A percentile compares a stretch with the other conserved stretches of the same genome.
Evolutionary conservation across 2,888 invertebrate genomes (phyloP).

Genomic region (Melangyna quadrimaculata): DNA sequence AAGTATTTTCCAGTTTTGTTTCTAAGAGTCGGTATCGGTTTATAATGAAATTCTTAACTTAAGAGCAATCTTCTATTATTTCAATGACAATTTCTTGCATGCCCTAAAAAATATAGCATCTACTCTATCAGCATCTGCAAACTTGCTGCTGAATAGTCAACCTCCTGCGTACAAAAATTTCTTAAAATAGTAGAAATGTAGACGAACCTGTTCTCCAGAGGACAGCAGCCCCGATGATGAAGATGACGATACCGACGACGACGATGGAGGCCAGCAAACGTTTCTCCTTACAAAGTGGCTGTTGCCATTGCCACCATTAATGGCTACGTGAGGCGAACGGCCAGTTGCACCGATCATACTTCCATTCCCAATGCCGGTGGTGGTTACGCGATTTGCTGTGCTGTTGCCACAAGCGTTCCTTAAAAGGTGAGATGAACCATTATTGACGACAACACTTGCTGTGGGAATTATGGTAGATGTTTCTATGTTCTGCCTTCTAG

Average conservation of each 20-base stretch:
- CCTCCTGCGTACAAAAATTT: not conserved
- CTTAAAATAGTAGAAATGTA: constrained; percentile 73
- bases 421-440: constrained; percentile 70
- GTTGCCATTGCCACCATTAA: constrained; percentile 34
- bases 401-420: constrained; percentile 62
- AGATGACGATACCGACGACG: constrained; percentile 56
- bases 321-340: constrained; percentile 42
- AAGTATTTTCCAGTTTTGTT: too few relatives aligned
- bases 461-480: constrained; percentile 69
- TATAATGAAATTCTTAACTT: too few relatives aligned
- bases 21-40: too few relatives aligned
- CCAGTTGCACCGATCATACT: constrained; percentile 42
- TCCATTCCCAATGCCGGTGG: constrained; percentile 53
- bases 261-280: constrained; percentile 63
- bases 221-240: constrained; percentile 70
- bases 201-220: constrained; percentile 75
- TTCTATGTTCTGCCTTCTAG: constrained; percentile 73
- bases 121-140: not conserved
- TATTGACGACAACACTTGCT: constrained; percentile 59
- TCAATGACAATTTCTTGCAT: too few relatives aligned
- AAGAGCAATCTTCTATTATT: too few relatives aligned
- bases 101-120: not conserved
- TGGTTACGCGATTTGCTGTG: constrained; percentile 52
- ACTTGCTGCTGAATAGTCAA: not conserved
- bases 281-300: constrained; percentile 62